Percentiles rank a stretch among this genome's conserved stretches.
These are phyloP conservation scores for Paracentrotus lividus DNA, from an alignment of 53 echinoderm and acorn worm genomes.

Conservation along the genomic window DNA sequence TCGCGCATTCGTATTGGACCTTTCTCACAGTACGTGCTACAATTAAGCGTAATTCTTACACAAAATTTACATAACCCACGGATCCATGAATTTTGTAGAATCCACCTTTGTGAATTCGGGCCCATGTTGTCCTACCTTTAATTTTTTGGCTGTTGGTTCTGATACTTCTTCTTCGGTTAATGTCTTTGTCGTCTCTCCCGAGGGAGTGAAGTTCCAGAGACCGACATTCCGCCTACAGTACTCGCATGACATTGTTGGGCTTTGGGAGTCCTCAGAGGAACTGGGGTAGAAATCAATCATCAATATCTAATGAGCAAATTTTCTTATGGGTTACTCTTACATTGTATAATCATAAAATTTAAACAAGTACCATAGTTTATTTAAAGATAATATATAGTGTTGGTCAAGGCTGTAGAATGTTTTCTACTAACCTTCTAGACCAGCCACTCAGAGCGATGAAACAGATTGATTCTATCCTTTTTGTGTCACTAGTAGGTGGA, in stretches of 20 bases:
- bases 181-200: constrained; percentile 50
- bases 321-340: not conserved
- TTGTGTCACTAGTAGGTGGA: constrained; percentile 16
- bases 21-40: too few species aligned
- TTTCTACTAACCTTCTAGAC: constrained; percentile 83
- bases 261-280: constrained; percentile 69
- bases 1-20: too few species aligned
- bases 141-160: constrained; percentile 80
- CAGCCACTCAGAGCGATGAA: constrained; percentile 89
- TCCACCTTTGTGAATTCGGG: too few species aligned
- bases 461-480: constrained; percentile 62
- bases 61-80: too few species aligned
- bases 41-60: too few species aligned
- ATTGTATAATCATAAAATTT: not conserved
- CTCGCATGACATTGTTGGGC: constrained; percentile 81
- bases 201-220: constrained; percentile 86
- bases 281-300: constrained; percentile 52
- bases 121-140: constrained; percentile 74
- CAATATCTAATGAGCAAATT: not conserved
- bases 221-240: constrained; percentile 88
- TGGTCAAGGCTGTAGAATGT: too few species aligned
- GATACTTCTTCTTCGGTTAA: not conserved
- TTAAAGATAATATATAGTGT: too few species aligned
- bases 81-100: too few species aligned
- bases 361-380: not conserved